These are phyloP conservation scores for Catostylus mosaicus DNA, from an alignment of 30 jellyfish, hydroid and myxozoan genomes.

Conservation along the genomic window DNA sequence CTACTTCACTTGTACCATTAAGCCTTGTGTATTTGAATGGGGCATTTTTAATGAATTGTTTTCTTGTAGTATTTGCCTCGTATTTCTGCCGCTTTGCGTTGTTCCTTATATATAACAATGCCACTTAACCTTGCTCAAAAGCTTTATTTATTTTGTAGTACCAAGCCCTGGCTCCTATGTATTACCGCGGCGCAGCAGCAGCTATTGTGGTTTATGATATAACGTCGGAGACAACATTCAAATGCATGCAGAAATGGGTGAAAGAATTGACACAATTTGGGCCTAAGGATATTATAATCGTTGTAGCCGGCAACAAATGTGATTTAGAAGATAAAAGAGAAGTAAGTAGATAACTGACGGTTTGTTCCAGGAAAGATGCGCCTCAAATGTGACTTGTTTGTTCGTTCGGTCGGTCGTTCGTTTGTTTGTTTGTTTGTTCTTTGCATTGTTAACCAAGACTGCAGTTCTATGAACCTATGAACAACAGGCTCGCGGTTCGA, in stretches of 20 bases:
- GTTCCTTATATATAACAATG: not conserved
- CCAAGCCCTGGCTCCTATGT: constrained; percentile 92
- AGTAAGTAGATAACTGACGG: constrained; percentile 26
- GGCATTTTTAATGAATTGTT: not conserved
- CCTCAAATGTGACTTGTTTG: not conserved
- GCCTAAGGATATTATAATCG: constrained; percentile 83
- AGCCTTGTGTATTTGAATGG: not conserved
- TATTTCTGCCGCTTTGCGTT: too few relatives aligned
- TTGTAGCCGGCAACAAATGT: constrained; percentile 88
- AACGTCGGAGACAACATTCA: constrained; percentile 52
- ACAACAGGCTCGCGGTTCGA: too few relatives aligned
- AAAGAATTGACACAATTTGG: constrained; percentile 84
- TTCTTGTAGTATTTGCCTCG: not conserved
- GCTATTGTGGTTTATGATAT: constrained; percentile 93
- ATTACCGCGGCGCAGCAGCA: constrained; percentile 96
- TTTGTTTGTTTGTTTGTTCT: too few relatives aligned
- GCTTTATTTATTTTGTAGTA: constrained; percentile 22
- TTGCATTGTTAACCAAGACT: too few relatives aligned
- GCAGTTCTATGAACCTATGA: too few relatives aligned
- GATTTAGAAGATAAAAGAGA: constrained; percentile 82
- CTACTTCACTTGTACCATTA: too few relatives aligned
- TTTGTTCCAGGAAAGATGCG: too few relatives aligned
- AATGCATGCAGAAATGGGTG: constrained; percentile 84
- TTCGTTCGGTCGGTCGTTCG: not conserved
- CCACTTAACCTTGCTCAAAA: not conserved